Base-by-base conservation (phyloP, 2,888 invertebrate genomes). In the Amphipoea oculea region DNA sequence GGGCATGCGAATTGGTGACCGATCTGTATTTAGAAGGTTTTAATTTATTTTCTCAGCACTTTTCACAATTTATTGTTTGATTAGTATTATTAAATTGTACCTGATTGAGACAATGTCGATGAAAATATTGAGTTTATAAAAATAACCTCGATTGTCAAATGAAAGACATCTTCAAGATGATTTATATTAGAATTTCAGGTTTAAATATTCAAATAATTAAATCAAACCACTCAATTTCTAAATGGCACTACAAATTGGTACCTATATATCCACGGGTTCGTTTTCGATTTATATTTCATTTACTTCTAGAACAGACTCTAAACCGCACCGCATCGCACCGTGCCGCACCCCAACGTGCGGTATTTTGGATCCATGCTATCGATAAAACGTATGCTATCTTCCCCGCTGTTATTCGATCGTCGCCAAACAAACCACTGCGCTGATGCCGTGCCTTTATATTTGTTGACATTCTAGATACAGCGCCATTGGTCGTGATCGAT, bases 371-470 rank as follows among this genome's bases (percentile, higher is more conserved):
- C 42, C 57, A 23, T 7, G 42, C 20, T 36, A 14, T 73, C 51
- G 66, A 62, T 80, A 73, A 79, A 66, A 72, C 71, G 51, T 42
- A 40, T 66, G 60, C 45, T 67, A 67, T 82, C 68, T 23, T 54
- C 23, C 9, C 1, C 11, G 23, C 54, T 68, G 62, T 63, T 48
- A 80, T 63, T 75, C 75, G 75, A 82, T 68, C 75, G 23, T 82
- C 4, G 45, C 23, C 62, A 75, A 82, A 82, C 82, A 75, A 80
- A 80, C 75, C 82, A 40, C 75, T 82, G 75, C 54, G 23, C 40
- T 48, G 70, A 79, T 67, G 78, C 57, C 17, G 17, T 78, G 40
- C 57, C 23, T 60, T 54, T 79, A 70, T 40, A 48, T 57, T 29
- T 29, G 48, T 70, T 40, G 45, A 79, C 69, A 79, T 48, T n/a